Conservation (phyloP, 2,797 vertebrate species). For the Danio jaintianensis region DNA sequence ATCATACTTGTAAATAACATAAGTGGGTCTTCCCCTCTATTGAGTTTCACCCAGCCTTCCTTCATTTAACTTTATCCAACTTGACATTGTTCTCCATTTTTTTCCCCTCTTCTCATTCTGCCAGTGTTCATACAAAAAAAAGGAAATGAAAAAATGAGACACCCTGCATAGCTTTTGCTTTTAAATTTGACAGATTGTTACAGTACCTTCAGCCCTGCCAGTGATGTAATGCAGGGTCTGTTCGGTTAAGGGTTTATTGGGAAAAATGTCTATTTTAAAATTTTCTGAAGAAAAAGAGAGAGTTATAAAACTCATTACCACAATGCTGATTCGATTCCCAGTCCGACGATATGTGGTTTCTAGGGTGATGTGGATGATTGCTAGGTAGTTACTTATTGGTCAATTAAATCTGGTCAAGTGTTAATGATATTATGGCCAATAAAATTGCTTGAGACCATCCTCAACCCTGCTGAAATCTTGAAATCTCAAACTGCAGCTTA, state of each 20-base stretch:
- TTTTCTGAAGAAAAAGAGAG: background rate
- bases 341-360: background rate
- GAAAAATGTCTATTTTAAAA: background rate
- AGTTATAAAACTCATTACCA: background rate
- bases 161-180: background rate
- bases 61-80: slow-evolving; percentile 13
- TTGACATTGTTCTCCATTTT: slow-evolving; percentile 1
- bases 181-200: slow-evolving; percentile 8
- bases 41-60: slow-evolving; percentile 2
- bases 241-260: slow-evolving; percentile 14
- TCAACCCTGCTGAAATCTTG: background rate
- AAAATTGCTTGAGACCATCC: background rate
- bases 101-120: background rate
- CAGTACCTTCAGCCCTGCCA: background rate
- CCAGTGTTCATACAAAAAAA: background rate
- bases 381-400: background rate
- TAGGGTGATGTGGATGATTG: background rate
- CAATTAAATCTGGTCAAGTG: background rate
- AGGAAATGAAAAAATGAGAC: background rate
- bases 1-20: slow-evolving; percentile 19
- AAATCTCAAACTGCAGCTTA: background rate
- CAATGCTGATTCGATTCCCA: background rate
- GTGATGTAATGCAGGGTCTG: slow-evolving; percentile 2
- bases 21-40: background rate
- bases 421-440: background rate